Evolutionary conservation across 2,888 invertebrate species (phyloP).

Genomic region (Electrophaes corylata): DNA sequence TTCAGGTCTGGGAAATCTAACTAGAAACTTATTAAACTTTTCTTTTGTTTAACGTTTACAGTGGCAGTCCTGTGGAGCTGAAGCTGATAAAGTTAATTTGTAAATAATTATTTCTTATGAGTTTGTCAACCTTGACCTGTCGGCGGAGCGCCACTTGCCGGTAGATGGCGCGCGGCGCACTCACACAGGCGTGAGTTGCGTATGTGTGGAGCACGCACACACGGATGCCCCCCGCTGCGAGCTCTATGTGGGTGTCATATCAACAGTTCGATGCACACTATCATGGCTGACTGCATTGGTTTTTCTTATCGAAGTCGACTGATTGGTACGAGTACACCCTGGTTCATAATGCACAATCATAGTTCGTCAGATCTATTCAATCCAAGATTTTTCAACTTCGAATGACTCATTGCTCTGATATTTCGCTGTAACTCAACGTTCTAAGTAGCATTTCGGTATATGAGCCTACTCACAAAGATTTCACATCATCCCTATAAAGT

Average conservation of each 20-base stretch:
- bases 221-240: slow-evolving; percentile 34
- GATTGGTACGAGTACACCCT: slow-evolving; percentile 59
- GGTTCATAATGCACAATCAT: slow-evolving; percentile 40
- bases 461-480: neutral
- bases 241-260: slow-evolving; percentile 57
- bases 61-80: slow-evolving; percentile 34
- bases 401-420: neutral
- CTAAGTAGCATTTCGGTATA: neutral
- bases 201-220: slow-evolving; percentile 67
- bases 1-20: slow-evolving; percentile 34
- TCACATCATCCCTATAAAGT: too few relatives aligned
- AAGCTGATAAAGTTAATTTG: slow-evolving; percentile 62
- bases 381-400: neutral
- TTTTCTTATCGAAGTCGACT: slow-evolving; percentile 57
- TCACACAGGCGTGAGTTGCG: slow-evolving; percentile 50
- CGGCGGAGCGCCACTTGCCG: slow-evolving; percentile 55
- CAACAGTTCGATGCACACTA: slow-evolving; percentile 54
- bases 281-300: slow-evolving; percentile 55
- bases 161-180: slow-evolving; percentile 70
- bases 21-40: slow-evolving; percentile 7
- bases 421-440: neutral
- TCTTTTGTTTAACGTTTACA: slow-evolving; percentile 35
- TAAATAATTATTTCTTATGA: slow-evolving; percentile 73
- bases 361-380: slow-evolving; percentile 9
- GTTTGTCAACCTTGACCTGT: slow-evolving; percentile 79